phyloP scores from a whole-genome alignment of 2,113 vertebrate species.

The Harpagus bidentatus region DNA sequence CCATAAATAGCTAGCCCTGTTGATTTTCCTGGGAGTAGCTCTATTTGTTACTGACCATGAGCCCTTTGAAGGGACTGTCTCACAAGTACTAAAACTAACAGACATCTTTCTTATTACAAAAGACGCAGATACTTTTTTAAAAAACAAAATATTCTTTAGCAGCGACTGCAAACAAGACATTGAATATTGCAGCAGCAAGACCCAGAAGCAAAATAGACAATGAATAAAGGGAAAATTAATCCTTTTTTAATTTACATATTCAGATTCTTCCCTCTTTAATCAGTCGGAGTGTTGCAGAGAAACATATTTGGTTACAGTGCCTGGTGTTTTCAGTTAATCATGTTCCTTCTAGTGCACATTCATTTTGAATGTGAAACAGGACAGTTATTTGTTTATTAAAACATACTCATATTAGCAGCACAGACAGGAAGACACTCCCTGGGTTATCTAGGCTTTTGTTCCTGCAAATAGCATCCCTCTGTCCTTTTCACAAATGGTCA shows the following conservation, averaged over 20 bases:
- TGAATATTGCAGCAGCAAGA: not conserved
- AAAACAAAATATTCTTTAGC: not conserved
- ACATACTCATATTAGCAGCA: not conserved
- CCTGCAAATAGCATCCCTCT: not conserved
- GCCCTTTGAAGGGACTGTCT: not conserved
- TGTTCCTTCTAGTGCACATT: not conserved
- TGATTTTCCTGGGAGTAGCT: not conserved
- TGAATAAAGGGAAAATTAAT: not conserved
- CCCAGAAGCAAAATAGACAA: not conserved
- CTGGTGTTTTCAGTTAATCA: not conserved
- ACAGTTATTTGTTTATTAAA: not conserved
- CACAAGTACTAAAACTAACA: not conserved
- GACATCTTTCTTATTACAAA: not conserved
- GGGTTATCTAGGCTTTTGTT: not conserved
- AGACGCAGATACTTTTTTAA: not conserved
- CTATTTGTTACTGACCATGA: not conserved
- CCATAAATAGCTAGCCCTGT: not conserved
- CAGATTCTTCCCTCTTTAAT: not conserved
- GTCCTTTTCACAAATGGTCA: not conserved
- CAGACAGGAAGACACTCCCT: not conserved
- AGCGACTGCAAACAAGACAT: not conserved
- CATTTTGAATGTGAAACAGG: not conserved
- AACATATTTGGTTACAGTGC: not conserved
- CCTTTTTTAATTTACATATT: not conserved
- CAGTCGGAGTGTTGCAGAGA: not conserved